phyloP scores from a whole-genome alignment of 2,113 vertebrate genomes.

The Cariama cristata region DNA sequence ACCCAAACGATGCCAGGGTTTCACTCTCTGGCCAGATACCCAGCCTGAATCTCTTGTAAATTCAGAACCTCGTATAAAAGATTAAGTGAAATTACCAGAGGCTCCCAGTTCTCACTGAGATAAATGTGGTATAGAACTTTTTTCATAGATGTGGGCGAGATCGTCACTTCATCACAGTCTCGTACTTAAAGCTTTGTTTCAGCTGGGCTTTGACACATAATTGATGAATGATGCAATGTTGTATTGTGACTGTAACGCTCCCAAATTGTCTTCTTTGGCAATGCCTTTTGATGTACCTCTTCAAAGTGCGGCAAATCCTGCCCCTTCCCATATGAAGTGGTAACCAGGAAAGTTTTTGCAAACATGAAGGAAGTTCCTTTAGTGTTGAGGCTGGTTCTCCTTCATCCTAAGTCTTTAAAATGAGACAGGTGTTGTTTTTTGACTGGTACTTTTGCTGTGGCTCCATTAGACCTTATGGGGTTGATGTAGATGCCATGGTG shows the following conservation, averaged over 20 bases:
- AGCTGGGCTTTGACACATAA: not conserved
- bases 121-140: not conserved
- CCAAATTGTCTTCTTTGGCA: not conserved
- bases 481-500: not conserved
- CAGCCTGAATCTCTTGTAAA: conserved; percentile 22
- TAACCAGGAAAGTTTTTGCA: not conserved
- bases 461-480: not conserved
- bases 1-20: not conserved
- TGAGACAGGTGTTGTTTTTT: not conserved
- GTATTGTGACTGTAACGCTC: not conserved
- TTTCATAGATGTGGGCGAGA: not conserved
- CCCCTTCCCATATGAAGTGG: not conserved
- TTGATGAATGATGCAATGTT: not conserved
- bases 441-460: not conserved
- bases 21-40: conserved; percentile 7
- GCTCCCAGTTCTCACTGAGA: not conserved
- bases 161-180: conserved; percentile 20
- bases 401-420: not conserved
- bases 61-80: conserved; percentile 21
- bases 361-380: rapidly evolving
- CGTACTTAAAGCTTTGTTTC: not conserved
- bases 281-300: conserved; percentile 28
- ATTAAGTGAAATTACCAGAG: not conserved
- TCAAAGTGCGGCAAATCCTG: not conserved
- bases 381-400: not conserved